phyloP scores from a whole-genome alignment of 2,888 invertebrate species.

The Eudemis profundana region DNA sequence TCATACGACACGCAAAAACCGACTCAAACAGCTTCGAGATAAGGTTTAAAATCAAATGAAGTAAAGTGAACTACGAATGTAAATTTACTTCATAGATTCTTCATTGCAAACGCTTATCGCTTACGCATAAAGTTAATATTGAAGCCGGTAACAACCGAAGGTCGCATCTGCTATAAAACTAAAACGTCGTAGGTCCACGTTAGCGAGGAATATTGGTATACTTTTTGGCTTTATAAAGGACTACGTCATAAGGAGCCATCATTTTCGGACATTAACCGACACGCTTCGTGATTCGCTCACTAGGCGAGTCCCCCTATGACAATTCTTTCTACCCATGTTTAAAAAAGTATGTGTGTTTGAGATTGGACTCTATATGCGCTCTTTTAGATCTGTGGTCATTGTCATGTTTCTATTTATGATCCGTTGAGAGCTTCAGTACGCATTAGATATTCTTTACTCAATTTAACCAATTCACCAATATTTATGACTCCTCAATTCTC shows the following conservation, averaged over 20 bases:
- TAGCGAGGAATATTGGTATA: background rate
- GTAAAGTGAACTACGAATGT: too few relatives aligned
- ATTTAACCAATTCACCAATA: slow-evolving; percentile 13
- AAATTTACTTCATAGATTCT: slow-evolving; percentile 15
- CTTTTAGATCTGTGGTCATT: background rate
- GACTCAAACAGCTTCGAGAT: background rate
- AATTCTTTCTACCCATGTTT: slow-evolving; percentile 47
- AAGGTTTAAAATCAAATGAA: background rate
- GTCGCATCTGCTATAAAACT: slow-evolving; percentile 52
- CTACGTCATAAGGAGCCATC: slow-evolving; percentile 60
- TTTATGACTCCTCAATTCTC: slow-evolving; percentile 4
- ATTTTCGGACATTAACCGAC: slow-evolving; percentile 72
- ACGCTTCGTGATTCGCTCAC: slow-evolving; percentile 64
- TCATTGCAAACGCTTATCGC: slow-evolving; percentile 30
- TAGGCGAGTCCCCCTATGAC: slow-evolving; percentile 46
- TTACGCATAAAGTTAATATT: slow-evolving; percentile 36
- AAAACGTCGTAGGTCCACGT: background rate
- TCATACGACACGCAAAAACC: background rate
- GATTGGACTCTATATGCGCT: background rate
- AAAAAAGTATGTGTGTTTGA: background rate
- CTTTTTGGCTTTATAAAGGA: slow-evolving; percentile 29
- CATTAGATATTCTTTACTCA: background rate
- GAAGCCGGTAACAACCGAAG: slow-evolving; percentile 54
- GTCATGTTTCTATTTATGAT: slow-evolving; percentile 24
- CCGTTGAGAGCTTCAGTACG: slow-evolving; percentile 11